Evolutionary conservation across 2,888 invertebrate species (phyloP).

Genomic region (Leucozona laternaria): DNA sequence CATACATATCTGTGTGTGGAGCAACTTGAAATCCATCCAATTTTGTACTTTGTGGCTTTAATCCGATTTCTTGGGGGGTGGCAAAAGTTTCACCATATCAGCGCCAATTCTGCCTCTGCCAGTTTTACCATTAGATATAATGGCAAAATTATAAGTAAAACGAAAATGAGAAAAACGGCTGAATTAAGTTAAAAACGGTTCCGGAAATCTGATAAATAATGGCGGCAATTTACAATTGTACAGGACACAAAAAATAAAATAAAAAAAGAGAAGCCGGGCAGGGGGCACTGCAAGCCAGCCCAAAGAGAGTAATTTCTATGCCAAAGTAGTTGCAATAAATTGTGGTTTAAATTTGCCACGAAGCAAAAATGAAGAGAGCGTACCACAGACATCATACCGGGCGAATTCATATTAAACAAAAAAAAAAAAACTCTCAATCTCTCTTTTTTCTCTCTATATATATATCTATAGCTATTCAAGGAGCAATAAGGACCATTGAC

Average conservation of each 20-base stretch:
- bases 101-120: not conserved
- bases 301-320: conserved; percentile 64
- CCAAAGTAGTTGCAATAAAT: conserved; percentile 73
- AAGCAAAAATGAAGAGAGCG: conserved; percentile 64
- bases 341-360: conserved; percentile 71
- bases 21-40: conserved; percentile 33
- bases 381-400: conserved; percentile 20
- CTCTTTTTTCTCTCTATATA: not conserved
- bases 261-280: not conserved
- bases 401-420: not conserved
- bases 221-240: conserved; percentile 69
- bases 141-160: not conserved
- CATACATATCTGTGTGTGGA: not conserved
- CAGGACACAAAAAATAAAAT: conserved; percentile 34
- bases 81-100: not conserved
- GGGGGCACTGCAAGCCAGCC: not conserved
- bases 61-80: conserved; percentile 38
- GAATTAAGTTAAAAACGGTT: conserved; percentile 65
- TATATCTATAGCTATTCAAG: not conserved
- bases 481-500: conserved; percentile 65
- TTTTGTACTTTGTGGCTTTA: conserved; percentile 29
- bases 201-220: conserved; percentile 72
- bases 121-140: not conserved
- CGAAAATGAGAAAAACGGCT: conserved; percentile 35
- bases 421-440: not conserved